Conservation (phyloP, 2,797 vertebrate genomes). For the Crenuchus spilurus region DNA sequence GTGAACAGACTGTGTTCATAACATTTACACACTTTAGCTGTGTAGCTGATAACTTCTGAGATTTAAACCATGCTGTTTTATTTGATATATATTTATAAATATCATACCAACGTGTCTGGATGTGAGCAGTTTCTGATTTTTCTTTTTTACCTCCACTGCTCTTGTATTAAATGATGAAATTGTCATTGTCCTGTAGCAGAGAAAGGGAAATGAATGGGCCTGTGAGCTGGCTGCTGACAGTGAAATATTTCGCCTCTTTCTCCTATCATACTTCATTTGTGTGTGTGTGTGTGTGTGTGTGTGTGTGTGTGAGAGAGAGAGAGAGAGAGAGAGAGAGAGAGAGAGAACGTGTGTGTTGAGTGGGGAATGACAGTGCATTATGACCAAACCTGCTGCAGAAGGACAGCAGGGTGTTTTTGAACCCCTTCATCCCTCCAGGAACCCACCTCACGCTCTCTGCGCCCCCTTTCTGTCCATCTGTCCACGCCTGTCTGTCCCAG, state of each 20-base stretch:
- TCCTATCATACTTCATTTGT: conserved; percentile 87
- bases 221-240: conserved; percentile 85
- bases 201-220: conserved; percentile 86
- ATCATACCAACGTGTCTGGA: background rate
- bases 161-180: conserved; percentile 92
- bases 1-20: no score
- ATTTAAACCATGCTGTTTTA: no score
- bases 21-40: no score
- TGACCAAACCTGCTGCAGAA: conserved; percentile 17
- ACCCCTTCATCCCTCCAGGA: no score
- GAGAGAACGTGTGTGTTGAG: conserved; percentile 28
- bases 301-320: conserved; percentile 29
- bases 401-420: background rate
- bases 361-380: conserved; percentile 24
- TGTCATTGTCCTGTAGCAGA: conserved; percentile 87
- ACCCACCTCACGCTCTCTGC: background rate
- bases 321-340: conserved; percentile 6
- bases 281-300: conserved; percentile 54
- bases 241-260: conserved; percentile 95
- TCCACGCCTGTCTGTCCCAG: background rate
- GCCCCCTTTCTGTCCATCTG: background rate
- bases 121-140: conserved; percentile 48
- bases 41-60: no score
- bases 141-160: conserved; percentile 81
- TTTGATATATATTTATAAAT: no score